Conservation (phyloP, 2,888 invertebrate genomes). For the Drosophila longiperda region DNA sequence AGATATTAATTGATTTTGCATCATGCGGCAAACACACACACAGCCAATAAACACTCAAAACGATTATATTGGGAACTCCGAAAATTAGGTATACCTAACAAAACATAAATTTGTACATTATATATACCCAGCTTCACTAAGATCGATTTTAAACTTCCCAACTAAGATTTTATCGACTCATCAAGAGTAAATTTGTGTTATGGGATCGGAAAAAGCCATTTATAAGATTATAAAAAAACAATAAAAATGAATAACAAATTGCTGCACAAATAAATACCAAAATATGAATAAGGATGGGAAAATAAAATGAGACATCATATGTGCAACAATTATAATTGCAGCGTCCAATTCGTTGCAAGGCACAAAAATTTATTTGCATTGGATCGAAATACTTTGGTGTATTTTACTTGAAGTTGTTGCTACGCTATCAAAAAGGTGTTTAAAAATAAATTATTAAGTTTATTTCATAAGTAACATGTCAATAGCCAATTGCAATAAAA, state of each 20-base stretch:
- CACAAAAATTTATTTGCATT: constrained; percentile 74
- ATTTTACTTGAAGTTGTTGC: constrained; percentile 23
- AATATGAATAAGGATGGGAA: constrained; percentile 40
- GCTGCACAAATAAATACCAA: constrained; percentile 70
- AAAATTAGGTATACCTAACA: neutral
- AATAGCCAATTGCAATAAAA: neutral
- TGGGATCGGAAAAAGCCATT: neutral
- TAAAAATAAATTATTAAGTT: neutral
- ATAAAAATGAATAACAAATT: constrained; percentile 37
- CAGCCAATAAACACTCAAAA: constrained; percentile 27
- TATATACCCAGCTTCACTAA: neutral
- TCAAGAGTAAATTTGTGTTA: too few relatives aligned
- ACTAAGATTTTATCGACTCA: neutral
- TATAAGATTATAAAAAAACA: neutral
- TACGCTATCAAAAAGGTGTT: neutral
- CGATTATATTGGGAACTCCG: neutral
- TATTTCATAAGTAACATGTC: neutral
- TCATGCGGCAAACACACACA: constrained; percentile 37
- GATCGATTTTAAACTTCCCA: neutral
- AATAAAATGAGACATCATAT: constrained; percentile 5
- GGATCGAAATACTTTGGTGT: constrained; percentile 52
- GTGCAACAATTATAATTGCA: constrained; percentile 34
- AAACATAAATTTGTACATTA: neutral
- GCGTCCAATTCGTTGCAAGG: constrained; percentile 52
- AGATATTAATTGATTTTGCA: constrained; percentile 74